Evolutionary conservation across 2,113 vertebrate species (phyloP).

Genomic region (Tragelaphus strepsiceros): DNA sequence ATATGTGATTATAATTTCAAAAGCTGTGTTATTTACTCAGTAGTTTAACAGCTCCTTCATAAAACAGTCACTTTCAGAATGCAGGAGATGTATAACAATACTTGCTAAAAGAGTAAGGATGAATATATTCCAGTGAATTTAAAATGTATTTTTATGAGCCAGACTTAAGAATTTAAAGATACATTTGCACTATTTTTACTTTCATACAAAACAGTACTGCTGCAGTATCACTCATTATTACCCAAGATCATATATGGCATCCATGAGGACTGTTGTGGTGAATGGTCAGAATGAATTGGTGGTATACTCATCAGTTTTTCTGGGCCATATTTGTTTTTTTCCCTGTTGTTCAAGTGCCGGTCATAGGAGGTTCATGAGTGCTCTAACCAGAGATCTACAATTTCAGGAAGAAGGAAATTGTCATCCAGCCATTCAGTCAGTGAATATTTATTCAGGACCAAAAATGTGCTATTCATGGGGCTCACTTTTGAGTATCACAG

Average conservation of each 20-base stretch:
- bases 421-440: background rate
- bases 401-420: background rate
- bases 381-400: background rate
- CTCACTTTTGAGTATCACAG: background rate
- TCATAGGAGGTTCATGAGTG: background rate
- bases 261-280: background rate
- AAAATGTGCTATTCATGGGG: background rate
- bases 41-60: constrained; percentile 30
- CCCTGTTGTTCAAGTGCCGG: background rate
- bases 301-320: background rate
- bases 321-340: background rate
- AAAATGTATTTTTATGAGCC: constrained; percentile 36
- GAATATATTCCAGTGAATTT: constrained; percentile 10
- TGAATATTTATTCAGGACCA: background rate
- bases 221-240: background rate
- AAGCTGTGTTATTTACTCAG: constrained; percentile 52
- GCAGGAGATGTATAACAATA: background rate
- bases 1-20: constrained; percentile 55
- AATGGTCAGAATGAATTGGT: background rate
- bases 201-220: background rate
- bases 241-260: background rate
- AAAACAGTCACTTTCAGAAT: constrained; percentile 45
- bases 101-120: background rate
- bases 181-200: background rate
- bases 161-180: background rate